These are phyloP conservation scores for Bicyclus anynana DNA, from an alignment of 1,140 invertebrate genomes.

Conservation along the genomic window DNA sequence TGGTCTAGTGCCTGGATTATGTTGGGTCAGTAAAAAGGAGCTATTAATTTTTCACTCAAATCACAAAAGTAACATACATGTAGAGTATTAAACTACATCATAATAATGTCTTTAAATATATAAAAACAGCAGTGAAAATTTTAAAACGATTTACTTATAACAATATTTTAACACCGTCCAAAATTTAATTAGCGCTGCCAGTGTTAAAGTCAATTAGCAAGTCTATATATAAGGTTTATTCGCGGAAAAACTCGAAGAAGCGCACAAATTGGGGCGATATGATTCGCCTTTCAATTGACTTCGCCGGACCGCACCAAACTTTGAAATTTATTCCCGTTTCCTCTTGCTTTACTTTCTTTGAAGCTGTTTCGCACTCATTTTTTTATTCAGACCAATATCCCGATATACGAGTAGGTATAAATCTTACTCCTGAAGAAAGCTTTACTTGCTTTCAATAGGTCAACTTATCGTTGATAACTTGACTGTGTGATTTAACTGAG, in stretches of 20 bases:
- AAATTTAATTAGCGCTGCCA: slow-evolving; percentile 4
- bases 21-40: too few relatives aligned
- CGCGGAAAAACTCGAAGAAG: slow-evolving; percentile 20
- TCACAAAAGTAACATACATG: too few relatives aligned
- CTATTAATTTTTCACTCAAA: too few relatives aligned
- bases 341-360: slow-evolving; percentile 17
- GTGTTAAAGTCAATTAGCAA: slow-evolving; percentile 19
- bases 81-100: too few relatives aligned
- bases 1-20: too few relatives aligned
- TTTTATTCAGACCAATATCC: slow-evolving; percentile 22
- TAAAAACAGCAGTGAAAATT: neutral
- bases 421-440: neutral
- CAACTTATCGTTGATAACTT: neutral
- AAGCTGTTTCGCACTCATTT: slow-evolving; percentile 28
- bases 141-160: neutral
- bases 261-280: slow-evolving; percentile 31
- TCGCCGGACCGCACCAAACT: slow-evolving; percentile 28
- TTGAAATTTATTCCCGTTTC: slow-evolving; percentile 36
- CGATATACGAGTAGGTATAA: neutral
- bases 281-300: slow-evolving; percentile 33
- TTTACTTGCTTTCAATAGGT: neutral
- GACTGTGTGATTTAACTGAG: neutral
- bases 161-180: neutral
- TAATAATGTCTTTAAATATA: too few relatives aligned
- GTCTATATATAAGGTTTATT: slow-evolving; percentile 23